Conservation (phyloP, 2,888 invertebrate genomes). For the Adelphocoris suturalis region DNA sequence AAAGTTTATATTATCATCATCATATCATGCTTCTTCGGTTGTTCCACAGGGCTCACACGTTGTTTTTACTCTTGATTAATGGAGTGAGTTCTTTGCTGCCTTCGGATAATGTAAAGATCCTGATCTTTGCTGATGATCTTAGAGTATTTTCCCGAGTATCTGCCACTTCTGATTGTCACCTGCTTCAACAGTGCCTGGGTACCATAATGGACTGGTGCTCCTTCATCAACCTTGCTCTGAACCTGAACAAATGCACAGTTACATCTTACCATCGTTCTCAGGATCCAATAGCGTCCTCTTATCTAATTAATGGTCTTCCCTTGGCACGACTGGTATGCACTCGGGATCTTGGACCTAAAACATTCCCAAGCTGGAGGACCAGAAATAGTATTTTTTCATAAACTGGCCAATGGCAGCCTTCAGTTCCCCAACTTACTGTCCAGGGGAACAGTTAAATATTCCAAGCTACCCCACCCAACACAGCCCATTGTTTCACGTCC, state of each 20-base stretch:
- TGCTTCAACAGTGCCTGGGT: neutral
- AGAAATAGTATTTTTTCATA: no score
- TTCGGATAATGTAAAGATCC: neutral
- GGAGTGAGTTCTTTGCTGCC: neutral
- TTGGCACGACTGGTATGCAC: no score
- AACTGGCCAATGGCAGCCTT: no score
- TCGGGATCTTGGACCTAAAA: no score
- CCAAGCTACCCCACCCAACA: no score
- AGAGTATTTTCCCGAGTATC: neutral
- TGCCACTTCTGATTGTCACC: neutral
- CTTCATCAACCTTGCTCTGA: neutral
- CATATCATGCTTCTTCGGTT: neutral
- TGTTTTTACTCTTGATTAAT: neutral
- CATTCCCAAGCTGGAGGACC: no score
- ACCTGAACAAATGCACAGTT: constrained; percentile 6
- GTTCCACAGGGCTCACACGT: neutral
- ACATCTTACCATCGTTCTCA: neutral
- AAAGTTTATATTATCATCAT: neutral
- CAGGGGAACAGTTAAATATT: no score
- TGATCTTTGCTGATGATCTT: neutral
- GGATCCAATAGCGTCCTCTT: no score
- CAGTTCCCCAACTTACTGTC: no score
- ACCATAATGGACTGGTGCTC: neutral
- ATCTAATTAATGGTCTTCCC: no score
- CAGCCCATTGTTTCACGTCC: no score